These are phyloP conservation scores for Ciconia boyciana DNA, from an alignment of 2,113 vertebrate genomes.

Conservation along the genomic window DNA sequence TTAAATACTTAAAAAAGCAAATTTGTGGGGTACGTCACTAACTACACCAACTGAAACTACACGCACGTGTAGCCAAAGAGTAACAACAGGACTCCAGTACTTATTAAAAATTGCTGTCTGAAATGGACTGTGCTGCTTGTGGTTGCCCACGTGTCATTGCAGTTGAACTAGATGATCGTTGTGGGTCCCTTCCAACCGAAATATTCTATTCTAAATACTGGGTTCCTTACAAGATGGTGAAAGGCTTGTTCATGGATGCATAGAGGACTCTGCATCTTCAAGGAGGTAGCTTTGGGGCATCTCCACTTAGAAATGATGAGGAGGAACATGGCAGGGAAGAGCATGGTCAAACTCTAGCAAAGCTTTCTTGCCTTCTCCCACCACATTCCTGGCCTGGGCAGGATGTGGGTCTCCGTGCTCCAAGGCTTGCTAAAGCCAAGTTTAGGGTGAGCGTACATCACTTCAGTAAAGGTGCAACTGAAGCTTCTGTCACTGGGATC, in stretches of 20 bases:
- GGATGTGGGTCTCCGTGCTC: not conserved
- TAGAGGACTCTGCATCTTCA: not conserved
- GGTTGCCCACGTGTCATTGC: not conserved
- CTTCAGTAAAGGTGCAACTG: rapidly evolving
- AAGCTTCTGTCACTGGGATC: not conserved
- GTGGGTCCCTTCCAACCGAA: not conserved
- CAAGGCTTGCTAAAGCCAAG: not conserved
- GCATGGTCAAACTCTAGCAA: not conserved
- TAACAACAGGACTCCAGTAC: not conserved
- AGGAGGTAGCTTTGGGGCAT: not conserved
- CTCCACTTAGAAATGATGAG: not conserved
- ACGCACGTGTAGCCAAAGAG: rapidly evolving
- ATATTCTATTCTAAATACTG: not conserved
- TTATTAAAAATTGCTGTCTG: not conserved
- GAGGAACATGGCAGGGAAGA: not conserved
- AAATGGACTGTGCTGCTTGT: not conserved
- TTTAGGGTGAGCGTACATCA: not conserved
- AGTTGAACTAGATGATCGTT: not conserved
- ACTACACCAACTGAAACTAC: not conserved
- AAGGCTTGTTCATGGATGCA: not conserved
- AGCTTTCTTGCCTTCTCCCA: not conserved
- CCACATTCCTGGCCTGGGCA: not conserved
- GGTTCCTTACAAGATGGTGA: not conserved
- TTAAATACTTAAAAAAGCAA: not conserved
- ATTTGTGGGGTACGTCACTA: not conserved